Conservation (phyloP, 2,113 vertebrate species). For the Athene cunicularia region DNA sequence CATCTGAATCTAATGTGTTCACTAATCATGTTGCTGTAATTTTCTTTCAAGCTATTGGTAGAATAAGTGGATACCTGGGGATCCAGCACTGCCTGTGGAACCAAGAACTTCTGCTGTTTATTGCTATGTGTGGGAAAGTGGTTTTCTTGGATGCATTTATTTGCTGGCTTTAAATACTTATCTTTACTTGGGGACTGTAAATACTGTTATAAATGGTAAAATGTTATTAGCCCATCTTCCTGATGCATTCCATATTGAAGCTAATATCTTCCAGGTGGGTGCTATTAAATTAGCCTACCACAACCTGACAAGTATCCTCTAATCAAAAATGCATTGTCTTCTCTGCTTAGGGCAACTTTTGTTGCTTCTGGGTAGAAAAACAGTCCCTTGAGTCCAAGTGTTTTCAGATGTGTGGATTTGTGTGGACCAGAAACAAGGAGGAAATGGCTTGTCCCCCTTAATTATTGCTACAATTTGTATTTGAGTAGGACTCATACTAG, state of each 20-base stretch:
- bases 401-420: neutral
- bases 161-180: neutral
- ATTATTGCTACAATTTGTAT: neutral
- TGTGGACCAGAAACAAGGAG: neutral
- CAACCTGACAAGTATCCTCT: neutral
- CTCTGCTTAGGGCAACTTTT: neutral
- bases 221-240: slow-evolving; percentile 23
- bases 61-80: slow-evolving; percentile 11
- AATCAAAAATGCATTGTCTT: slow-evolving; percentile 25
- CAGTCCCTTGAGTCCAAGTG: neutral
- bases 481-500: neutral
- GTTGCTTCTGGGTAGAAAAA: neutral
- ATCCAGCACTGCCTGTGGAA: neutral
- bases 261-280: slow-evolving; percentile 29
- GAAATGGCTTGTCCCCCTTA: slow-evolving; percentile 14
- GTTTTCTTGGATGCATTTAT: neutral
- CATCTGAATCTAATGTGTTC: slow-evolving; percentile 26
- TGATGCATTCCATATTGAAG: slow-evolving; percentile 12
- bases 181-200: slow-evolving; percentile 1
- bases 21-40: slow-evolving; percentile 7
- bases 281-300: slow-evolving; percentile 41
- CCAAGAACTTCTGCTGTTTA: neutral
- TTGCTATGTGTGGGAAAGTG: neutral
- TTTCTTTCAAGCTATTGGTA: slow-evolving; percentile 30
- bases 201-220: slow-evolving; percentile 20